These are phyloP conservation scores for Ostrea denselamellosa DNA, from an alignment of 1,140 invertebrate genomes.

Conservation along the genomic window DNA sequence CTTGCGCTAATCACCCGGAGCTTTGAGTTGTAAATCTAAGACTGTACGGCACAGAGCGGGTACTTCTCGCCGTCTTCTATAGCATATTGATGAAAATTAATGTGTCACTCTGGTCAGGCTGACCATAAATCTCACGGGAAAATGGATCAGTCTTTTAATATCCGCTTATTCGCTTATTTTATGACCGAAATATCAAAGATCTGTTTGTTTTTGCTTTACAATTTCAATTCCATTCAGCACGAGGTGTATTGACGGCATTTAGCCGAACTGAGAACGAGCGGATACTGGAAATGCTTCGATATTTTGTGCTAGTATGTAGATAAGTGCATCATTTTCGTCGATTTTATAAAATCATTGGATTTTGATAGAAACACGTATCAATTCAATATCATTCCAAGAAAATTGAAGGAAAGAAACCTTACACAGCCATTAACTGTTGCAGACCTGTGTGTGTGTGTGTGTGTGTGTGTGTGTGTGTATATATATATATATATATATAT, in stretches of 20 bases:
- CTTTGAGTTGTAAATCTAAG: conserved; percentile 33
- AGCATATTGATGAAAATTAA: conserved; percentile 39
- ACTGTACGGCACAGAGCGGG: not conserved
- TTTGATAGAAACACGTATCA: no score
- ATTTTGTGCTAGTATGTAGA: no score
- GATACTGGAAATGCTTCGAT: no score
- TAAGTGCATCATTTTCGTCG: no score
- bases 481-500: no score
- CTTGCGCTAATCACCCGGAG: conserved; percentile 29
- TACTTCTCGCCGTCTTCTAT: conserved; percentile 5
- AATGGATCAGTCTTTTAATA: conserved; percentile 39
- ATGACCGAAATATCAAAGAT: conserved; percentile 31
- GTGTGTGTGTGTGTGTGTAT: no score
- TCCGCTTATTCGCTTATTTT: conserved; percentile 37
- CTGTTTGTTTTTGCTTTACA: conserved; percentile 36
- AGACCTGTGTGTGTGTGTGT: no score
- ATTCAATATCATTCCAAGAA: no score
- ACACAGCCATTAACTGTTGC: not conserved
- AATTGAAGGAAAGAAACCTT: not conserved
- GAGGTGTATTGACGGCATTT: conserved; percentile 10
- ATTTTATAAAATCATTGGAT: no score
- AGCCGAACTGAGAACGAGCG: not conserved
- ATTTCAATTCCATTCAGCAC: conserved; percentile 22
- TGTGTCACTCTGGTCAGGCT: not conserved
- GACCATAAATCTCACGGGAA: conserved; percentile 39